Percentiles rank a stretch among this genome's conserved stretches.
Conservation (phyloP, 2,888 invertebrate species). For the Galerucella calmariensis region DNA sequence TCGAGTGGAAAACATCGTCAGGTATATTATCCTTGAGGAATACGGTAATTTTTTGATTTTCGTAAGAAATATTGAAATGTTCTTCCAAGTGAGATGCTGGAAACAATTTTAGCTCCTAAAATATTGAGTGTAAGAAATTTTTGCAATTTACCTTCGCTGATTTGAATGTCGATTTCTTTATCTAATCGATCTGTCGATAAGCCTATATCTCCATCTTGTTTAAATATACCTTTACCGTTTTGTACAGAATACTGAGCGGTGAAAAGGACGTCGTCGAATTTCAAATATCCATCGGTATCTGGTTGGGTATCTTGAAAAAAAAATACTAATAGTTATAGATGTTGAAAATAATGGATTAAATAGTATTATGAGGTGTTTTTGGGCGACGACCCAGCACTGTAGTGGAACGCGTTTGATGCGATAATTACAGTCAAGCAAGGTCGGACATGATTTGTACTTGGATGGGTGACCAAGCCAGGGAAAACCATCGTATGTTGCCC, state of each 20-base stretch:
- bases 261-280: slow-evolving; percentile 21
- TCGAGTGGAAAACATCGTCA: slow-evolving; percentile 30
- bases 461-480: too few relatives aligned
- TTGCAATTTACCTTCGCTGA: slow-evolving; percentile 24
- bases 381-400: too few relatives aligned
- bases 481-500: too few relatives aligned
- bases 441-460: too few relatives aligned
- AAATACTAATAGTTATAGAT: background rate
- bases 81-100: slow-evolving; percentile 21
- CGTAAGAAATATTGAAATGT: slow-evolving; percentile 24
- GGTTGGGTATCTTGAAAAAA: slow-evolving; percentile 16
- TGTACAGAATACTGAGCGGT: slow-evolving; percentile 24
- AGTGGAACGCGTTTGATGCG: too few relatives aligned
- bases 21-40: slow-evolving; percentile 27
- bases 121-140: too few relatives aligned
- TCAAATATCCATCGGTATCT: slow-evolving; percentile 12
- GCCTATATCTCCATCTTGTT: slow-evolving; percentile 9
- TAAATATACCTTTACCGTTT: slow-evolving; percentile 26
- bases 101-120: background rate
- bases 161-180: slow-evolving; percentile 22
- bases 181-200: slow-evolving; percentile 18
- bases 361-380: too few relatives aligned
- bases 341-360: too few relatives aligned
- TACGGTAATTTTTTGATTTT: slow-evolving; percentile 14
- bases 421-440: too few relatives aligned